phyloP scores from a whole-genome alignment of 2,113 vertebrate genomes.

The Pithys albifrons region DNA sequence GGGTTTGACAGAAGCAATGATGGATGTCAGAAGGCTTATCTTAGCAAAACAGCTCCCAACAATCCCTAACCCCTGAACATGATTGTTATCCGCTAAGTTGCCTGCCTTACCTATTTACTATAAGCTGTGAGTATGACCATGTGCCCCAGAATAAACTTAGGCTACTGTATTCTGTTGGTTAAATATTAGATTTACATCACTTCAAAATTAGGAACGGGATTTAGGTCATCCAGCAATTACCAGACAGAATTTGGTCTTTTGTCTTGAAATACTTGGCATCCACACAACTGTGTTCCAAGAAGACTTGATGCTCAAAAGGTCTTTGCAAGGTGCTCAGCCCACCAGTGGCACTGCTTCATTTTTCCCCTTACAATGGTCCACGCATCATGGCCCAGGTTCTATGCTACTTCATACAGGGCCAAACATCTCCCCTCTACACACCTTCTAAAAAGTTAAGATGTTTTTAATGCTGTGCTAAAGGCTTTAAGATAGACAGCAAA shows the following conservation, averaged over 20 bases:
- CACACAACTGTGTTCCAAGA: neutral
- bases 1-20: slow-evolving; percentile 46
- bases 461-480: neutral
- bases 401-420: neutral
- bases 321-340: neutral
- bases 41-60: slow-evolving; percentile 56
- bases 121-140: neutral
- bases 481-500: neutral
- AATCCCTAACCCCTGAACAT: slow-evolving; percentile 28
- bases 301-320: neutral
- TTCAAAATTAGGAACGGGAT: neutral
- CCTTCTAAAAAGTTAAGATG: neutral
- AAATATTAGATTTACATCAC: neutral
- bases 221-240: neutral
- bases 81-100: slow-evolving; percentile 27
- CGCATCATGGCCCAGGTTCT: neutral
- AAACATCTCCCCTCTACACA: neutral
- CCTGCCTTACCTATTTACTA: slow-evolving; percentile 30
- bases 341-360: neutral
- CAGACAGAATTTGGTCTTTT: neutral
- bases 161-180: neutral
- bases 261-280: neutral
- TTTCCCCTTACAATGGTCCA: neutral
- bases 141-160: neutral
- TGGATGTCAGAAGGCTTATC: slow-evolving; percentile 63